phyloP scores from a whole-genome alignment of 2,888 invertebrate genomes.

The Brenthis hecate region DNA sequence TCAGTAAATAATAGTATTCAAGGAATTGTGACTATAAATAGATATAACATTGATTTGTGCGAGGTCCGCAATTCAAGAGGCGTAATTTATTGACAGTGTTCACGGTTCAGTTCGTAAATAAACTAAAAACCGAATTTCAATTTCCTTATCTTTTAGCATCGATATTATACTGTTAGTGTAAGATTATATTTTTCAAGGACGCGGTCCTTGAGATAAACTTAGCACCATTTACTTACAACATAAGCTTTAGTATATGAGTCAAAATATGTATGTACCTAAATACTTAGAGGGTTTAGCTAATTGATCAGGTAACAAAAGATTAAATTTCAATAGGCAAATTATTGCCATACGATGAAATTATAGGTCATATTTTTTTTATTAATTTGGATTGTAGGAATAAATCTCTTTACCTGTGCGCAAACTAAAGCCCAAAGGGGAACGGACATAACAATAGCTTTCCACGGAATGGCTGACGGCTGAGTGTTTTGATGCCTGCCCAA shows the following conservation, averaged over 20 bases:
- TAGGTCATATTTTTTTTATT: no score
- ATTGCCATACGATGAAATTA: no score
- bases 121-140: slow-evolving; percentile 21
- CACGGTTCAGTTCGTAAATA: slow-evolving; percentile 30
- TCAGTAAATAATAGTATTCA: slow-evolving; percentile 14
- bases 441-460: slow-evolving; percentile 86
- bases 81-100: slow-evolving; percentile 30
- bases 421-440: slow-evolving; percentile 89
- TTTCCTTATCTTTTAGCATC: slow-evolving; percentile 26
- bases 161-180: slow-evolving; percentile 6
- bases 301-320: no score
- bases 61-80: slow-evolving; percentile 26
- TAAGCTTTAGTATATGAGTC: no score
- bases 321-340: no score
- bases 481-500: slow-evolving; percentile 81
- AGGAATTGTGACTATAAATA: slow-evolving; percentile 30
- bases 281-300: no score
- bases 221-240: no score
- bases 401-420: slow-evolving; percentile 83
- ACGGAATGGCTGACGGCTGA: slow-evolving; percentile 85
- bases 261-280: no score
- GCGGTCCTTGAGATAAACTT: background rate
- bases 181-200: slow-evolving; percentile 2
- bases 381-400: no score
- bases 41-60: slow-evolving; percentile 26